Evolutionary conservation across 2,113 vertebrate genomes (phyloP).

Genomic region (Caloenas nicobarica): DNA sequence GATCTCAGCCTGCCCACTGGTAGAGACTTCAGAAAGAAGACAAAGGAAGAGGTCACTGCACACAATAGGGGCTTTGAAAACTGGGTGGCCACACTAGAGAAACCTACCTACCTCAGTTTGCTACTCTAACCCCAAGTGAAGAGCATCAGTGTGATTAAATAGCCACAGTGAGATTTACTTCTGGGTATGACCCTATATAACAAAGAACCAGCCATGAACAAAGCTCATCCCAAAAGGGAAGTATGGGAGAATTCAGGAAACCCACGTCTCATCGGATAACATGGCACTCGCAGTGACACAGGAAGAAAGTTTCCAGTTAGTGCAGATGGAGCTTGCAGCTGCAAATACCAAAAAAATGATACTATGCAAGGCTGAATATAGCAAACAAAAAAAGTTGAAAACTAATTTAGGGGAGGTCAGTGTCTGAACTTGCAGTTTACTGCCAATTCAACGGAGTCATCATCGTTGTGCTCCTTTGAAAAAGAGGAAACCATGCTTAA

Average conservation of each 20-base stretch:
- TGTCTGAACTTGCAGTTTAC: background rate
- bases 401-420: constrained; percentile 9
- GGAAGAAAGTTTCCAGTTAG: background rate
- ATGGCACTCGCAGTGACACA: rapidly evolving
- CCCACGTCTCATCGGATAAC: rapidly evolving
- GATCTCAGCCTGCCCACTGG: rapidly evolving
- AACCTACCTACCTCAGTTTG: background rate
- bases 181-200: background rate
- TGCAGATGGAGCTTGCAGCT: background rate
- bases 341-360: background rate
- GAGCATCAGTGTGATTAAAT: background rate
- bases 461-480: background rate
- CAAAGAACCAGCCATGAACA: background rate
- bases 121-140: background rate
- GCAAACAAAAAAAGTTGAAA: background rate
- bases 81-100: background rate
- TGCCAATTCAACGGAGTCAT: constrained; percentile 49
- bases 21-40: background rate
- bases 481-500: background rate
- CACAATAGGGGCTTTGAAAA: background rate
- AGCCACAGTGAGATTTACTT: background rate
- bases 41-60: background rate
- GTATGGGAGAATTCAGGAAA: background rate
- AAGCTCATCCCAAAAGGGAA: background rate
- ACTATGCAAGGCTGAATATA: background rate